Base-by-base conservation (phyloP, 2,113 vertebrate species). In the Malurus melanocephalus region DNA sequence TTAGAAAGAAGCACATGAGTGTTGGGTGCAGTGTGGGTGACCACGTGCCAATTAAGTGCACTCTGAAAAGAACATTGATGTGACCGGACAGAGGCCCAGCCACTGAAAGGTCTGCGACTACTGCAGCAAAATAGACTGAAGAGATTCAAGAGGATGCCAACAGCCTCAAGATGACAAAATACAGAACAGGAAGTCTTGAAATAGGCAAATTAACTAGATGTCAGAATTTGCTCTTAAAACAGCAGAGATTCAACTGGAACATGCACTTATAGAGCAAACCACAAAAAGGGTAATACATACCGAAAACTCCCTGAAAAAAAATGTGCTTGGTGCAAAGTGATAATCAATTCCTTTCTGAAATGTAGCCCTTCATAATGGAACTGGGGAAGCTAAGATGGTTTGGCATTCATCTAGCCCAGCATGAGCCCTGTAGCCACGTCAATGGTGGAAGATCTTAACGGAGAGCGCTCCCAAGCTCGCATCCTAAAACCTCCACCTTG, bases 161-260 rank as follows among this genome's bases (percentile, higher is more conserved):
- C 93, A 90, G 93, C 89, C 92, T 95, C 90, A 82, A 87, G 78
- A 92, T 94, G 94, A 97, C 49, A 93, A 96, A 97, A 97, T 92
- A 94, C 94, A 95, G 91, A 55, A 64, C 95, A 97, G 96, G 96
- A 98, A 96, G 95, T 94, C 94, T 52, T 71, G 52, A 92, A 92
- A 85, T 56, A 80, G 6, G 10, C 84, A 96, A 95, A 95, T 92
- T 20, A 93, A 93, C 87, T 60, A 7, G 38, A 92, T 56, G 57
- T 80, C 80, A 85, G 53, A 82, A 94, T 87, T 91, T 53, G 16
- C 62, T 85, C 80, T 85, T 46, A 49, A 93, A 94, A 57, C 5
- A 77, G 32, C 11, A 71, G 48, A 88, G 87, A 82, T 80, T n/a
- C 43, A 67, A 59, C 22, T n/a, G 57, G 55, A 87, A 74, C 8